These are phyloP conservation scores for Vireo griseus DNA, from an alignment of 2,797 vertebrate species.

Conservation along the genomic window DNA sequence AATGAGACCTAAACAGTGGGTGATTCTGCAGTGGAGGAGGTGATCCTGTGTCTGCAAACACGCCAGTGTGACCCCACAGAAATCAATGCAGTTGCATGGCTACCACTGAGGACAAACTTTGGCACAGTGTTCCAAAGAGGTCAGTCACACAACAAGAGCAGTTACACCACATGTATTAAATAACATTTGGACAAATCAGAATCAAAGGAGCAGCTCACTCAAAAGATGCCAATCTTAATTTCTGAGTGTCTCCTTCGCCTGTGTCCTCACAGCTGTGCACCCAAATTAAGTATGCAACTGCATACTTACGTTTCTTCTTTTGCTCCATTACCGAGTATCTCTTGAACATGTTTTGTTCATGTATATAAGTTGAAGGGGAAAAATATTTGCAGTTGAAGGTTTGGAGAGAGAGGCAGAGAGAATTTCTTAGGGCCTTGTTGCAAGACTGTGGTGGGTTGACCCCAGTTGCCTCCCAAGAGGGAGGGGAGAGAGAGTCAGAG, in stretches of 20 bases:
- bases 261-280: neutral
- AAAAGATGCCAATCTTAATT: neutral
- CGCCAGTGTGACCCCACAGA: accelerated
- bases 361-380: neutral
- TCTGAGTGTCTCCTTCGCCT: neutral
- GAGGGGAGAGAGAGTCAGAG: neutral
- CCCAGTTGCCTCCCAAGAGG: neutral
- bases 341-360: neutral
- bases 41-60: neutral
- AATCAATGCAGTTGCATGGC: neutral
- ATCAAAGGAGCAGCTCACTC: neutral
- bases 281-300: neutral
- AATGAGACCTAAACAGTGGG: neutral
- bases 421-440: neutral
- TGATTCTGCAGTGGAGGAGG: neutral
- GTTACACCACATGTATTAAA: neutral
- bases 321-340: neutral
- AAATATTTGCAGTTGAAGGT: neutral
- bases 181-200: neutral
- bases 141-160: neutral
- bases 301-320: neutral
- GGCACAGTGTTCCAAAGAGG: neutral
- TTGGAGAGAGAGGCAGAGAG: neutral
- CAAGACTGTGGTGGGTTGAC: neutral
- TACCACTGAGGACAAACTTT: neutral